Evolutionary conservation across 1,140 invertebrate genomes (phyloP), one percentile per base, ranked within the genome.

Genomic region (Mesaphorura yosii): DNA sequence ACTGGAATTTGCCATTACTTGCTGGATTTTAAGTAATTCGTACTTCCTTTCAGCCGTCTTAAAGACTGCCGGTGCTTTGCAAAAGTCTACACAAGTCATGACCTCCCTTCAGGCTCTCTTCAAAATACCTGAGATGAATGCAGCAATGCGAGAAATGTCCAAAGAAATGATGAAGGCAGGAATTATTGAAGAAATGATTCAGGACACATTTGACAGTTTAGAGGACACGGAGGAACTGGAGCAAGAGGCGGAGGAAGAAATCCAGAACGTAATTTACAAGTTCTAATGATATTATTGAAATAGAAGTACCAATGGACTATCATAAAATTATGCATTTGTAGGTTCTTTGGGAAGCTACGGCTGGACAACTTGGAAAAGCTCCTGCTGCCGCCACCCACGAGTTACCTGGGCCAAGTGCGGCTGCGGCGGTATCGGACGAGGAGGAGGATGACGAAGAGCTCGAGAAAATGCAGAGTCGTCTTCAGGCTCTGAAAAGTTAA

Each of bases 71-170:
- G 92, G 93, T 20, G 82, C 88, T 0, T 70, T 97, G 17, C 79
- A 88, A 64, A 92, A 92, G 68, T 94, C 89, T 27, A 92, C 89
- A 7, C 89, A 94, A 73, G 85, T 93, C 22, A 97, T 99, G 94
- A 84, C 90, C 70, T 85, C 86, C 1, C 98, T 99, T 90, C 92
- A 98, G 65, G 78, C 79, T 28, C 70, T 98, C 7, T 72, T 97
- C 0, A 80, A 83, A 63, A 76, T 98, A 4, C 90, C 91, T 0
- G 93, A 98, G 72, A 82, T 99, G 19, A 86, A 89, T 2, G 80
- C 82, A 17, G 94, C 90, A 0, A 98, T 98, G 95, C 80, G 90
- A 66, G 94, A 98, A 62, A 75, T 99, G 71, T 95, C 92, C 0
- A 94, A 90, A 71, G 94, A 98, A 77, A 97, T 98, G 93, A 97